These are phyloP conservation scores for Xanthia togata DNA, from an alignment of 2,888 invertebrate genomes.

Conservation along the genomic window DNA sequence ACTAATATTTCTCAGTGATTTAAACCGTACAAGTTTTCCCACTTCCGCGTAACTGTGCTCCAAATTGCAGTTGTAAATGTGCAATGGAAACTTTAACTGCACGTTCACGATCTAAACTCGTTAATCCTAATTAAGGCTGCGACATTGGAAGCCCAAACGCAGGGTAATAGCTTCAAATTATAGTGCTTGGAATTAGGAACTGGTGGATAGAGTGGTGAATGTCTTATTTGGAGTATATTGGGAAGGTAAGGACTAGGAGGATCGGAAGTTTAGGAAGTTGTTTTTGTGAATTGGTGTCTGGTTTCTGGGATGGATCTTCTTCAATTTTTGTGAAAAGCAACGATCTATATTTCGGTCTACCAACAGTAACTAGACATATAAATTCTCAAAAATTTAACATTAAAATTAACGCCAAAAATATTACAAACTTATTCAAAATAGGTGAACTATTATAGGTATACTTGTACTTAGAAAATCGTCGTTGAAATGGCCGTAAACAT, in stretches of 20 bases:
- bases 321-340: neutral
- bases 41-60: constrained; percentile 52
- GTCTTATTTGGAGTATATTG: constrained; percentile 9
- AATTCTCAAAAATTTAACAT: neutral
- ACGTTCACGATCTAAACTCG: constrained; percentile 54
- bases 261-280: no score
- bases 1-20: constrained; percentile 58
- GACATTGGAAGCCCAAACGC: constrained; percentile 36
- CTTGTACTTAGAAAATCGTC: neutral
- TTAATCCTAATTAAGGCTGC: constrained; percentile 60
- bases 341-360: neutral
- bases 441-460: neutral
- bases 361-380: neutral
- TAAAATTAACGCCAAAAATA: neutral
- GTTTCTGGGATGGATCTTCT: neutral
- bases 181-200: constrained; percentile 26
- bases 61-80: constrained; percentile 60
- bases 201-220: neutral
- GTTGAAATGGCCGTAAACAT: neutral
- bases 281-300: neutral
- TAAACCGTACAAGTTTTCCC: constrained; percentile 53
- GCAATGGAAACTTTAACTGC: constrained; percentile 60
- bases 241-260: neutral
- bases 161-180: constrained; percentile 42
- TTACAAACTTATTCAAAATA: neutral